phyloP scores from a whole-genome alignment of 2,888 invertebrate genomes.

The Prenolepis imparis region DNA sequence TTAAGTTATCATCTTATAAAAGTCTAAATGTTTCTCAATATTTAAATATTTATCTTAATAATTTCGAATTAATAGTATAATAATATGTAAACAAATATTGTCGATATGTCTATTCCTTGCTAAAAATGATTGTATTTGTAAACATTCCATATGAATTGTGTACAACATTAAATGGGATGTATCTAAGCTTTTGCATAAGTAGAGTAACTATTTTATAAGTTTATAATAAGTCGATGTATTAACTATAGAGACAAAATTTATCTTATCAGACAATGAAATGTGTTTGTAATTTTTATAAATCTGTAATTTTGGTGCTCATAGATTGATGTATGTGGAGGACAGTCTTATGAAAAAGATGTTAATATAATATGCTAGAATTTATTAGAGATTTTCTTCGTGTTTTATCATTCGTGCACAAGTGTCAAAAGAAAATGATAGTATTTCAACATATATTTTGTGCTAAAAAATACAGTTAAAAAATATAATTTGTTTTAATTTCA shows the following conservation, averaged over 20 bases:
- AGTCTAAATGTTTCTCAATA: not conserved
- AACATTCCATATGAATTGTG: conserved; percentile 44
- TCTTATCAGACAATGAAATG: not conserved
- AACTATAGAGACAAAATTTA: not conserved
- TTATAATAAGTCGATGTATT: conserved; percentile 34
- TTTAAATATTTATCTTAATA: conserved; percentile 14
- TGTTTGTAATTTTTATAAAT: not conserved
- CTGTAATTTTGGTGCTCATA: conserved; percentile 7
- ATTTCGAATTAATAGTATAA: not conserved
- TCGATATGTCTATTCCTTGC: not conserved
- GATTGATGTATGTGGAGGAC: not conserved
- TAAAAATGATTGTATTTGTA: conserved; percentile 31
- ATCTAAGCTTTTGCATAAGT: not conserved
- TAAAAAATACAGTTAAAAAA: conserved; percentile 28
- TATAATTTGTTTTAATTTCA: not conserved
- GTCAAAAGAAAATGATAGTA: not conserved
- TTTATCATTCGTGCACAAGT: not conserved
- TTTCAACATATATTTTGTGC: conserved; percentile 24
- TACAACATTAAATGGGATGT: conserved; percentile 16
- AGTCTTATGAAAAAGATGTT: not conserved
- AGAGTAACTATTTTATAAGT: conserved; percentile 37
- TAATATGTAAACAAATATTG: not conserved
- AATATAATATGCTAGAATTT: not conserved
- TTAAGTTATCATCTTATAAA: not conserved
- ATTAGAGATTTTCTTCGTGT: conserved; percentile 8